Base-by-base conservation (phyloP, 2,888 invertebrate genomes). In the Invenusta paracnida region DNA sequence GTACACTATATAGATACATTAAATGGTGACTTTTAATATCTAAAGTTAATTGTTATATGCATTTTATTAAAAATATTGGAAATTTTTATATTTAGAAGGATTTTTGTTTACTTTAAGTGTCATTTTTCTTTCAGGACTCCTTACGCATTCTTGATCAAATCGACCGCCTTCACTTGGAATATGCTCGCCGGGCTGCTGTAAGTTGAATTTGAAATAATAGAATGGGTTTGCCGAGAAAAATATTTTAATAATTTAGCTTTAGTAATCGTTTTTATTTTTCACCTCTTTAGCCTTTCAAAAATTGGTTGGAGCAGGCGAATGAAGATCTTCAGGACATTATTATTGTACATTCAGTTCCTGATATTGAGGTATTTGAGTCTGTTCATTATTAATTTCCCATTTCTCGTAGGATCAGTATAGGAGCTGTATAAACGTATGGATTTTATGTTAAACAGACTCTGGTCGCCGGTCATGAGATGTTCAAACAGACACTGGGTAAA, bases 271-370 rank as follows among this genome's bases (percentile, higher is more conserved):
- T 66, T n/a, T 17, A 11, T 66, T 66, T 66, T 66, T n/a, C n/a
- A n/a, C n/a, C n/a, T n/a, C 30, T 30, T 79, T 88, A 94, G 93
- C 99, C 99, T 83, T 99, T 99, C 94, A 97, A 97, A 93, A 97
- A 97, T 93, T 97, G 97, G 97, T 93, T 99, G 93, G 99, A 99
- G 92, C 98, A 98, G 89, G 98, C 99, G 48, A 95, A 98, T 90
- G 99, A 99, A 93, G 99, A 99, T 93, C 93, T 99, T 88, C 96
- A 98, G 88, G 99, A 99, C 92, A 97, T 99, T 95, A 99, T 99
- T 93, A 99, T 99, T 92, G 99, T 99, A 30, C 98, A 99, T 93
- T 98, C 98, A 88, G 96, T 98, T 93, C 97, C 98, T 91, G 99
- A 99, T 93, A 98, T 99, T 29, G 66, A 85, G 29, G 85, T 85